These are phyloP conservation scores for Cybosia mesomella DNA, from an alignment of 2,888 invertebrate species.

Conservation along the genomic window DNA sequence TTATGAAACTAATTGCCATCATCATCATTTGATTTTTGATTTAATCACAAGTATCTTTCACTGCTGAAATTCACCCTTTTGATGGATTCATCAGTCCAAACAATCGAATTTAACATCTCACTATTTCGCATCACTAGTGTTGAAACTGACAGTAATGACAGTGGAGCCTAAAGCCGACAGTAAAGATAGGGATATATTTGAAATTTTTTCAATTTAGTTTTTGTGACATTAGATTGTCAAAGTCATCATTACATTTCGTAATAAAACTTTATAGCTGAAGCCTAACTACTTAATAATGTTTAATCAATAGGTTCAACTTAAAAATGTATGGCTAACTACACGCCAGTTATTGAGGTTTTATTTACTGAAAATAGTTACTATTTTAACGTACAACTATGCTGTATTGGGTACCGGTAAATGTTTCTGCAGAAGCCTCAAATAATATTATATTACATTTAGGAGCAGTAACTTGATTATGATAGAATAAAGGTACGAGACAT, in stretches of 20 bases:
- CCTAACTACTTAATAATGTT: background rate
- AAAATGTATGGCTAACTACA: background rate
- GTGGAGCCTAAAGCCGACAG: too few relatives aligned
- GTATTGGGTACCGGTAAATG: background rate
- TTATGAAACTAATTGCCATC: too few relatives aligned
- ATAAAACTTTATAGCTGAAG: background rate
- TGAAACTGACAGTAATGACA: background rate
- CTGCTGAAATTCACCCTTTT: too few relatives aligned
- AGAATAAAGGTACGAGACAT: background rate
- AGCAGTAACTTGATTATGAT: constrained; percentile 1
- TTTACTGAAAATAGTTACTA: background rate
- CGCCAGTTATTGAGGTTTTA: background rate
- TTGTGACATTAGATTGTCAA: background rate
- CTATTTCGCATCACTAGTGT: too few relatives aligned
- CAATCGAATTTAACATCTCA: too few relatives aligned
- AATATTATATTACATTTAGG: background rate
- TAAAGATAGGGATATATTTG: background rate
- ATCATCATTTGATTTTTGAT: too few relatives aligned
- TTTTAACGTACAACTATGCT: background rate
- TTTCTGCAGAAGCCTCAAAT: background rate
- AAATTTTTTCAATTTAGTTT: background rate
- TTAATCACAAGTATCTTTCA: too few relatives aligned
- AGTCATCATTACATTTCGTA: background rate
- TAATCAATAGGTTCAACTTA: too few relatives aligned
- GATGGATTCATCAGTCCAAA: too few relatives aligned